Evolutionary conservation across 1,140 invertebrate species (phyloP).

Genomic region (Asbolus verrucosus): DNA sequence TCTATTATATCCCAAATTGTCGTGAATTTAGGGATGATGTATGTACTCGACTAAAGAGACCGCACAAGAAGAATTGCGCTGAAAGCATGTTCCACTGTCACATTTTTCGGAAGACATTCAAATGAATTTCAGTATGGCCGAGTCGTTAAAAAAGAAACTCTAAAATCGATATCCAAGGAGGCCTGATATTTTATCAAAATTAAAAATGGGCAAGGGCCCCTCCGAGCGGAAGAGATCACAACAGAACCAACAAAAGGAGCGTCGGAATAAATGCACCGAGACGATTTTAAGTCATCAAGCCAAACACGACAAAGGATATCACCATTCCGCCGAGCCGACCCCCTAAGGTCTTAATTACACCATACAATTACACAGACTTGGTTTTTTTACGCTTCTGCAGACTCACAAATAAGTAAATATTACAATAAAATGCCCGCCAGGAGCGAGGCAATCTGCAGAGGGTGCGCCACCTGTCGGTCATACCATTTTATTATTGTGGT

Average conservation of each 20-base stretch:
- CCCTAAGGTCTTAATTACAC: slow-evolving; percentile 49
- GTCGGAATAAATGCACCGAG: slow-evolving; percentile 42
- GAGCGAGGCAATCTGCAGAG: slow-evolving; percentile 35
- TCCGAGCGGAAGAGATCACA: slow-evolving; percentile 36
- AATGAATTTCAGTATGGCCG: no score
- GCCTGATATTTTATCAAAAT: slow-evolving; percentile 34
- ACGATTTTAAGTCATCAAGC: slow-evolving; percentile 42
- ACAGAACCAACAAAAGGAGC: slow-evolving; percentile 24
- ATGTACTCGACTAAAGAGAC: background rate
- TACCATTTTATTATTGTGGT: slow-evolving; percentile 19
- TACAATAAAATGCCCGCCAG: slow-evolving; percentile 43
- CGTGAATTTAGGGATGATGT: slow-evolving; percentile 37
- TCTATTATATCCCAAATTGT: slow-evolving; percentile 23
- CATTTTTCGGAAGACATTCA: no score
- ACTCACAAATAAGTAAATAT: slow-evolving; percentile 49
- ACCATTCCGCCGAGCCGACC: slow-evolving; percentile 40
- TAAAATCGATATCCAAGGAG: no score
- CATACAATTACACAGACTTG: slow-evolving; percentile 45
- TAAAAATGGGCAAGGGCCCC: slow-evolving; percentile 8
- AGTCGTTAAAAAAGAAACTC: no score
- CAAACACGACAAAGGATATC: slow-evolving; percentile 47
- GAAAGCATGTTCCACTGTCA: no score
- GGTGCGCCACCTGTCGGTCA: slow-evolving; percentile 41
- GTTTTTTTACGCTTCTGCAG: slow-evolving; percentile 45
- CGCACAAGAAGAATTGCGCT: slow-evolving; percentile 18